Evolutionary conservation across 2,888 invertebrate genomes (phyloP).

Genomic region (Heliconius erato): DNA sequence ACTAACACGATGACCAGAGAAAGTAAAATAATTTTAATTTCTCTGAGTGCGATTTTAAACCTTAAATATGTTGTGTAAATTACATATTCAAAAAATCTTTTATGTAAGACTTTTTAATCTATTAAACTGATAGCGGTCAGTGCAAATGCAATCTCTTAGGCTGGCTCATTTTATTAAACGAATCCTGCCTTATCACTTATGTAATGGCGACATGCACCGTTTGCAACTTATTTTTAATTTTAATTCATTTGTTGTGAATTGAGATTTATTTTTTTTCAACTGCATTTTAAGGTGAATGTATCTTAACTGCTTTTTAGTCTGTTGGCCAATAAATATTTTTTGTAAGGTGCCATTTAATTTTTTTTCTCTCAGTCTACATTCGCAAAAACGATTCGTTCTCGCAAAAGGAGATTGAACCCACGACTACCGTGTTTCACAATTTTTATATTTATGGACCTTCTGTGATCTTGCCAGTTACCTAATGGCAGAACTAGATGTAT

Average conservation of each 20-base stretch:
- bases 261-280: not conserved
- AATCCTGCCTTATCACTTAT: constrained; percentile 13
- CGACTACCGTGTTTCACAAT: no score
- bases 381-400: not conserved
- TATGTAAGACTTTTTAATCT: not conserved
- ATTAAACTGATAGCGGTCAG: not conserved
- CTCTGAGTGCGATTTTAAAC: no score
- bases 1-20: not conserved
- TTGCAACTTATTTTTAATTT: not conserved
- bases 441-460: not conserved
- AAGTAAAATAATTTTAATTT: no score
- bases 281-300: constrained; percentile 12
- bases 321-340: not conserved
- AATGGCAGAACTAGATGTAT: not conserved
- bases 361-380: not conserved
- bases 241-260: not conserved
- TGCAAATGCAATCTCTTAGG: not conserved
- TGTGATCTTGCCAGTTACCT: not conserved
- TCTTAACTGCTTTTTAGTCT: not conserved
- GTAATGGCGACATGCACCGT: constrained; percentile 12
- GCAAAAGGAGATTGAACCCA: not conserved
- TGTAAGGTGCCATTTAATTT: not conserved
- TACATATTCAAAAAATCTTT: not conserved
- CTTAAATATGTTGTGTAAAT: not conserved
- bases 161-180: not conserved